Evolutionary conservation across 1,140 invertebrate genomes (phyloP).

Genomic region (Penaeus indicus): DNA sequence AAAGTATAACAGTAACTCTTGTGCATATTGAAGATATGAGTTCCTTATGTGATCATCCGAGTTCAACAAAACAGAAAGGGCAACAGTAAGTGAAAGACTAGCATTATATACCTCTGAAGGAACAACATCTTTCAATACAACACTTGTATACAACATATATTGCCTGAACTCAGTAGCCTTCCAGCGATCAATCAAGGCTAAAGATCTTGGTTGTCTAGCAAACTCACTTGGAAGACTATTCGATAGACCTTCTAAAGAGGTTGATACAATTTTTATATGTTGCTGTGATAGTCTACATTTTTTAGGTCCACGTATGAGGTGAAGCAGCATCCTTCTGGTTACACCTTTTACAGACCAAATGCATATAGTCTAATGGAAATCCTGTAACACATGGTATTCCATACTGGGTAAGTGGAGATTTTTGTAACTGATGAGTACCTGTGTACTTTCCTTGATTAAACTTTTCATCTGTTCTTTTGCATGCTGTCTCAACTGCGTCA

Average conservation of each 20-base stretch:
- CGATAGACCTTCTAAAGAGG: conserved; percentile 28
- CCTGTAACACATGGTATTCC: conserved; percentile 27
- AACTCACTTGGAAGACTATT: conserved; percentile 34
- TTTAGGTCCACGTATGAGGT: conserved; percentile 24
- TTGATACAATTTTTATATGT: conserved; percentile 11
- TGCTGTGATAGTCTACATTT: conserved; percentile 27
- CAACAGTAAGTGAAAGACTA: conserved; percentile 30
- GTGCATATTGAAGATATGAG: conserved; percentile 9
- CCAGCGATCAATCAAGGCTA: conserved; percentile 28
- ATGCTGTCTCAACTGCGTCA: not conserved
- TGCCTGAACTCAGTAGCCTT: conserved; percentile 32
- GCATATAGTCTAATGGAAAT: too few species aligned
- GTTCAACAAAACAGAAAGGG: conserved; percentile 32
- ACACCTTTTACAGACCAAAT: conserved; percentile 19
- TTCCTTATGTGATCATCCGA: conserved; percentile 31
- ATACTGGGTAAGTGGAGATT: conserved; percentile 25
- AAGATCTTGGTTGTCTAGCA: conserved; percentile 36
- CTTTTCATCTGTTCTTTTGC: conserved; percentile 25
- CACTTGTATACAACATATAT: conserved; percentile 26
- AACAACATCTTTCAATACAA: too few species aligned
- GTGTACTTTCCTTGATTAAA: conserved; percentile 28
- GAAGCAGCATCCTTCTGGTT: conserved; percentile 13
- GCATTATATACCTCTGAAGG: not conserved
- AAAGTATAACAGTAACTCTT: conserved; percentile 21
- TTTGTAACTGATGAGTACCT: conserved; percentile 23